Evolutionary conservation across 2,113 vertebrate genomes (phyloP).

Genomic region (Lampris megalopsis): DNA sequence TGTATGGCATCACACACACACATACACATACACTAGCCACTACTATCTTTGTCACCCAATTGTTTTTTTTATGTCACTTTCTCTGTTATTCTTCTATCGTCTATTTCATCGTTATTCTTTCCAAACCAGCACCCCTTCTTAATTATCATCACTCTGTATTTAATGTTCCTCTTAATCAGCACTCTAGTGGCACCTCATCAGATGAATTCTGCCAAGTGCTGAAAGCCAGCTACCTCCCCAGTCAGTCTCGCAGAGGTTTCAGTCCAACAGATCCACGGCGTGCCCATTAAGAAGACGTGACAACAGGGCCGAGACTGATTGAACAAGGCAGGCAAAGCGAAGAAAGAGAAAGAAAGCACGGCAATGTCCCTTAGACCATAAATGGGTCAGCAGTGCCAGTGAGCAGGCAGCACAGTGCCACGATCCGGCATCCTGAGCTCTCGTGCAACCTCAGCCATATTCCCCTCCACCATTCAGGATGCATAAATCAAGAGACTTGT

Average conservation of each 20-base stretch:
- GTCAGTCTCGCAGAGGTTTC: conserved; percentile 61
- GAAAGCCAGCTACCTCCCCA: conserved; percentile 41
- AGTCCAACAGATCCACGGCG: conserved; percentile 74
- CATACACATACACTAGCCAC: not conserved
- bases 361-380: conserved; percentile 67
- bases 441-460: conserved; percentile 55
- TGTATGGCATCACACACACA: too few relatives aligned
- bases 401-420: conserved; percentile 51
- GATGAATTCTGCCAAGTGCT: conserved; percentile 69
- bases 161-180: conserved; percentile 55
- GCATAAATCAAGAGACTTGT: conserved; percentile 12
- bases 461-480: conserved; percentile 44
- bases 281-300: conserved; percentile 68
- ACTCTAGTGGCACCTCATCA: conserved; percentile 65
- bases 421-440: conserved; percentile 51
- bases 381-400: conserved; percentile 71
- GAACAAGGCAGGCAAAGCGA: conserved; percentile 26
- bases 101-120: not conserved
- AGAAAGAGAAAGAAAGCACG: conserved; percentile 58
- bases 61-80: not conserved
- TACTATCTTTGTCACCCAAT: too few relatives aligned
- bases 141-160: conserved; percentile 3
- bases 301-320: conserved; percentile 59
- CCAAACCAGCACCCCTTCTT: not conserved
- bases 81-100: not conserved